A percentile compares a stretch with the other conserved stretches of the same genome.
phyloP scores from a whole-genome alignment of 1,140 invertebrate genomes.

The Anagrus nilaparvatae region DNA sequence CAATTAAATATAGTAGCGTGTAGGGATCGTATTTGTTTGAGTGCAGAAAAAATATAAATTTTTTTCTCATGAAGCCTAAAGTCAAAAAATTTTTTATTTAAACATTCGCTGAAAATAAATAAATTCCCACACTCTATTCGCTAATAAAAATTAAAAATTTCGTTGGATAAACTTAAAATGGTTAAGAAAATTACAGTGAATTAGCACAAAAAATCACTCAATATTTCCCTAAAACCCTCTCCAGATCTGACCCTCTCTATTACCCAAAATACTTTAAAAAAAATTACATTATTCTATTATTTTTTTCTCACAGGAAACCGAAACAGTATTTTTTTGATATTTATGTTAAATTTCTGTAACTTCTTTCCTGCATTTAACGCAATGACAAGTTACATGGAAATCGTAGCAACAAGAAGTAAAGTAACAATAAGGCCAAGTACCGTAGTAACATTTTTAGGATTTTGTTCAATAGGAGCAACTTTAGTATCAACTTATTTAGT shows the following conservation, averaged over 20 bases:
- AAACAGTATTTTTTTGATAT: conserved; percentile 22
- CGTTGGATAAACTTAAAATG: background rate
- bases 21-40: no score
- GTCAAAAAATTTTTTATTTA: background rate
- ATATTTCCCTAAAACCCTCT: background rate
- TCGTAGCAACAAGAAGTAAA: conserved; percentile 28
- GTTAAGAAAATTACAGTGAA: background rate
- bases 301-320: conserved; percentile 24
- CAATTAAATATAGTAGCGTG: no score
- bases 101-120: background rate
- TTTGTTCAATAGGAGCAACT: conserved; percentile 28
- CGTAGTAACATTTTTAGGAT: conserved; percentile 28
- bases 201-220: background rate
- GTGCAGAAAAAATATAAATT: no score
- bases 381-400: conserved; percentile 33
- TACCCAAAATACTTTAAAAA: background rate
- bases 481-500: conserved; percentile 26
- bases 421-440: conserved; percentile 27
- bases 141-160: background rate
- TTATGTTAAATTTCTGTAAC: conserved; percentile 28
- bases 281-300: background rate
- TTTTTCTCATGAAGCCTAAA: background rate
- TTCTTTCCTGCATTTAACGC: conserved; percentile 30
- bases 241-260: background rate
- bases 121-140: background rate